These are phyloP conservation scores for Acarapis woodi DNA, from an alignment of 1,140 invertebrate genomes.

Conservation along the genomic window DNA sequence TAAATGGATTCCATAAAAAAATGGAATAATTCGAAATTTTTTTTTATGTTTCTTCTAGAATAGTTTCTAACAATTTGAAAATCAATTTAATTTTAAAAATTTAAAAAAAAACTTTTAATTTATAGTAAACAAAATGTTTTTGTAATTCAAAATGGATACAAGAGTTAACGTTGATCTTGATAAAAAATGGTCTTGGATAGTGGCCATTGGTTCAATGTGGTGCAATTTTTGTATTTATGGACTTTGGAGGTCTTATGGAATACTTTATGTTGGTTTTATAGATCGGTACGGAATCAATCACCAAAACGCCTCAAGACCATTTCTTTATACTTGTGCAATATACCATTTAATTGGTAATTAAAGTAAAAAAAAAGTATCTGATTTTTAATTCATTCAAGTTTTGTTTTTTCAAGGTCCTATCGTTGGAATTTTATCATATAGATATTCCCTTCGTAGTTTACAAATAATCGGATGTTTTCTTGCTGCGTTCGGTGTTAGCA, in stretches of 20 bases:
- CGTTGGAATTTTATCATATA: neutral
- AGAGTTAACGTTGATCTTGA: too few species aligned
- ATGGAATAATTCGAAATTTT: too few species aligned
- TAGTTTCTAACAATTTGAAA: too few species aligned
- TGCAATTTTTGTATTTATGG: neutral
- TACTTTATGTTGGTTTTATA: slow-evolving; percentile 7
- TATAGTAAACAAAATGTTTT: too few species aligned
- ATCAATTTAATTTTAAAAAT: too few species aligned
- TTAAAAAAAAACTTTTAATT: too few species aligned
- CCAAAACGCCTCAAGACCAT: slow-evolving; percentile 10
- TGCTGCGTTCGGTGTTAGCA: neutral
- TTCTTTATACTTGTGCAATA: slow-evolving; percentile 6
- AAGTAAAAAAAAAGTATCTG: neutral
- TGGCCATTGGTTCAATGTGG: neutral
- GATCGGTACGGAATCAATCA: slow-evolving; percentile 4
- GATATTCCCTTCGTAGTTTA: neutral
- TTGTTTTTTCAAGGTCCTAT: neutral
- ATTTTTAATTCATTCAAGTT: neutral
- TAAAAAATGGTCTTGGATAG: too few species aligned
- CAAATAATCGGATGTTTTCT: neutral
- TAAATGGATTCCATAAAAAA: too few species aligned
- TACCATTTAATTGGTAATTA: slow-evolving; percentile 9
- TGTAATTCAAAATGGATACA: too few species aligned
- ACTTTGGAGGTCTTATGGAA: neutral
- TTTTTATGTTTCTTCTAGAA: too few species aligned